Evolutionary conservation across 1,140 invertebrate genomes (phyloP).

Genomic region (Pseudobourletiella spinata): DNA sequence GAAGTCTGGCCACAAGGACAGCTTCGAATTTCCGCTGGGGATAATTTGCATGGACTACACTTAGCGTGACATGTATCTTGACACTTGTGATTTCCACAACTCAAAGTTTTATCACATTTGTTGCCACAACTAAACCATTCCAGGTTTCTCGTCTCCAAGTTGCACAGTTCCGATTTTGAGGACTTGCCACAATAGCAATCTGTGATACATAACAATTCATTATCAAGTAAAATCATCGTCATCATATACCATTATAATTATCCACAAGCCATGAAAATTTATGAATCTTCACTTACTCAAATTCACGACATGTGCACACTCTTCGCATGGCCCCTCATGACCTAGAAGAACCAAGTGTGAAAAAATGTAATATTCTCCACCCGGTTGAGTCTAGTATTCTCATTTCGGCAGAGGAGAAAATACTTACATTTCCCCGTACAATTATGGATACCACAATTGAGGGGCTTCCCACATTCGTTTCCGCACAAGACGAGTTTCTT

Average conservation of each 20-base stretch:
- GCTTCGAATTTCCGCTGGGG: slow-evolving; percentile 54
- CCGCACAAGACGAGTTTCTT: slow-evolving; percentile 61
- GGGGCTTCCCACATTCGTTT: slow-evolving; percentile 54
- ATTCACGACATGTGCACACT: slow-evolving; percentile 39
- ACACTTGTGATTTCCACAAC: slow-evolving; percentile 72
- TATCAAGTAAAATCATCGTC: too few relatives aligned
- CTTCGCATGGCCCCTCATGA: slow-evolving; percentile 47
- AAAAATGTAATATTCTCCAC: background rate
- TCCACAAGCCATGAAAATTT: too few relatives aligned
- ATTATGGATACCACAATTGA: slow-evolving; percentile 58
- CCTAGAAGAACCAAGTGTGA: slow-evolving; percentile 41
- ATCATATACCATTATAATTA: too few relatives aligned
- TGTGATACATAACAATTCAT: slow-evolving; percentile 40
- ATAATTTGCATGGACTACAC: slow-evolving; percentile 53
- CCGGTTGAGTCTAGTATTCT: background rate
- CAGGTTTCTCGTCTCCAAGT: slow-evolving; percentile 41
- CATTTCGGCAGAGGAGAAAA: background rate
- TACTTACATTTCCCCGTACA: slow-evolving; percentile 40
- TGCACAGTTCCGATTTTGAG: slow-evolving; percentile 48
- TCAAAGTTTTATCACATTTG: slow-evolving; percentile 55
- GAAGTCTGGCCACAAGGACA: slow-evolving; percentile 77
- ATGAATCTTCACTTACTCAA: too few relatives aligned
- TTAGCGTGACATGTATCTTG: slow-evolving; percentile 57
- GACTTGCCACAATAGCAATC: slow-evolving; percentile 54
- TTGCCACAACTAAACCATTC: slow-evolving; percentile 52